phyloP scores from a whole-genome alignment of 2,888 invertebrate genomes.

The Artemia sp. region DNA sequence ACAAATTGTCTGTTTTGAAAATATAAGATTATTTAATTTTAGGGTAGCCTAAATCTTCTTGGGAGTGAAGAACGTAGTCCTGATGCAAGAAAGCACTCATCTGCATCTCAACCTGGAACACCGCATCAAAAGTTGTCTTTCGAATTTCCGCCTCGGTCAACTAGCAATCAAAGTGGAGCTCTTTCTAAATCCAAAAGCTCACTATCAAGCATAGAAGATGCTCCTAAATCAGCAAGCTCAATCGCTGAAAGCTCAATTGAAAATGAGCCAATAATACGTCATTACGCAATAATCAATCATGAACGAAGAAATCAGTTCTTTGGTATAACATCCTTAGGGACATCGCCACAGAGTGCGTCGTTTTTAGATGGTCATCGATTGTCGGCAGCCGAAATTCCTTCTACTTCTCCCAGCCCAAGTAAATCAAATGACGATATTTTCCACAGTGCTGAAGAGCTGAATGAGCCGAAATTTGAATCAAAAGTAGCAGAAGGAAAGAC shows the following conservation, averaged over 20 bases:
- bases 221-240: constrained; percentile 14
- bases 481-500: no score
- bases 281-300: not conserved
- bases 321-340: not conserved
- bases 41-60: constrained; percentile 5
- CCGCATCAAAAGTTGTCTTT: constrained; percentile 22
- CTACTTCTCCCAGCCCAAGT: not conserved
- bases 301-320: constrained; percentile 5
- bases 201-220: constrained; percentile 19
- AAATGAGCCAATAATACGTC: constrained; percentile 7
- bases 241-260: not conserved
- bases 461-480: not conserved
- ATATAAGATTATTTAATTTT: not conserved
- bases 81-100: not conserved
- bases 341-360: not conserved
- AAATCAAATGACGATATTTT: constrained; percentile 7
- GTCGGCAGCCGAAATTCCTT: not conserved
- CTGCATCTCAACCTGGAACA: constrained; percentile 7
- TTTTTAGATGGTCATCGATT: not conserved
- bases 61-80: not conserved
- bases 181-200: constrained; percentile 13
- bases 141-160: constrained; percentile 16
- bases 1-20: not conserved
- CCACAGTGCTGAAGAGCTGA: constrained; percentile 5
- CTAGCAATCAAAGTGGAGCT: constrained; percentile 5